Conservation (phyloP, 2,113 vertebrate species). For the Malurus alboscapulatus region DNA sequence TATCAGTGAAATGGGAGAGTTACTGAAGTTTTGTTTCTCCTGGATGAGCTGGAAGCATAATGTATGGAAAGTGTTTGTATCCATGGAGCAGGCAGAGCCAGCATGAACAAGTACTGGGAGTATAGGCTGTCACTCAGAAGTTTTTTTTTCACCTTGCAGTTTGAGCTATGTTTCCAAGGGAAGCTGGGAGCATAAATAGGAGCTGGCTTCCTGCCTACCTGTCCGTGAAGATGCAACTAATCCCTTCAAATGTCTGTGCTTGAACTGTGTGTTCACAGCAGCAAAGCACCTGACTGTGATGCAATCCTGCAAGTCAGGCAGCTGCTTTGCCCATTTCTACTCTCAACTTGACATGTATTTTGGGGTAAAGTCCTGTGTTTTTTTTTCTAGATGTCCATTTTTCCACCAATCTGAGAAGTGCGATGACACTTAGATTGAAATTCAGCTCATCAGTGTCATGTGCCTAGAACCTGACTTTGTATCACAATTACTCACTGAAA, state of each 20-base stretch:
- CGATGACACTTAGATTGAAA: background rate
- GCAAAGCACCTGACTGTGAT: background rate
- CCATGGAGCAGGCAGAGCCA: background rate
- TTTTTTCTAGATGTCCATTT: background rate
- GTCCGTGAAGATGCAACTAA: background rate
- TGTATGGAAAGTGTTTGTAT: background rate
- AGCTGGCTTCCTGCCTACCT: background rate
- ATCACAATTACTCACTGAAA: background rate
- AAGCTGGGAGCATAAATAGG: background rate
- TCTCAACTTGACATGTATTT: background rate
- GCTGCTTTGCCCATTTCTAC: background rate
- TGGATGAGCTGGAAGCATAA: background rate
- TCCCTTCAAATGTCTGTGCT: background rate
- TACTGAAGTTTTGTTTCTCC: background rate
- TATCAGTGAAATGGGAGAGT: background rate
- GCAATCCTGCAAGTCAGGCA: background rate
- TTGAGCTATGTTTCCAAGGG: background rate
- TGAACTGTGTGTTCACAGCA: background rate
- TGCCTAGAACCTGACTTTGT: background rate
- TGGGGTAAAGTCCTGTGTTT: rapidly evolving
- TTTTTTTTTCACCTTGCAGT: background rate
- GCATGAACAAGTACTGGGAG: background rate
- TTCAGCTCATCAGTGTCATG: background rate
- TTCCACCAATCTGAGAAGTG: background rate
- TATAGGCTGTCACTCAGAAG: background rate